Conservation (phyloP, 2,888 invertebrate species). For the Drosophila flavopinicola region DNA sequence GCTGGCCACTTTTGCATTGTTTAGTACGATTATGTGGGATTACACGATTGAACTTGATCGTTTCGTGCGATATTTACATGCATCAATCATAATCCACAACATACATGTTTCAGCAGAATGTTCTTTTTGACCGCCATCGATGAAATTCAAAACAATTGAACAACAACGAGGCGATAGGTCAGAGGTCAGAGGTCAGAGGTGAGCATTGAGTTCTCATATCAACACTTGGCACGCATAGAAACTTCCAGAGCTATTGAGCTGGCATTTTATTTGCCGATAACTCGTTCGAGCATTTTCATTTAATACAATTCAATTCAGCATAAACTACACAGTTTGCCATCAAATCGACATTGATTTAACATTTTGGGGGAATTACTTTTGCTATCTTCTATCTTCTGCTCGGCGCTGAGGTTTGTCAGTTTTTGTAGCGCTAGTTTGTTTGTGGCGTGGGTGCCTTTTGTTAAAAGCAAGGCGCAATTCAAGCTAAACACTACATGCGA, state of each 20-base stretch:
- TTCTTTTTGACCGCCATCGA: constrained; percentile 32
- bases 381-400: constrained; percentile 26
- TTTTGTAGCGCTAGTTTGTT: constrained; percentile 18
- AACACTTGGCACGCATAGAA: constrained; percentile 46
- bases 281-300: not conserved
- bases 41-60: constrained; percentile 31
- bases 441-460: constrained; percentile 38
- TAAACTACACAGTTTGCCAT: constrained; percentile 30
- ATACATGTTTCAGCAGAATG: constrained; percentile 39
- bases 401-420: constrained; percentile 24
- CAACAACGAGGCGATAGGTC: constrained; percentile 37
- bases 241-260: constrained; percentile 5
- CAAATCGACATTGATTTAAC: constrained; percentile 30
- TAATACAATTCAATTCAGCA: constrained; percentile 17
- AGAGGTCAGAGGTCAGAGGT: constrained; percentile 59
- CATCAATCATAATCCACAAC: constrained; percentile 7
- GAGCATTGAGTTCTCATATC: constrained; percentile 51
- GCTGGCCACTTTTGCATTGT: constrained; percentile 5
- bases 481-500: constrained; percentile 37
- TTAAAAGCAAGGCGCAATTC: constrained; percentile 63
- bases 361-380: constrained; percentile 28
- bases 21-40: constrained; percentile 13
- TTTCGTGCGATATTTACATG: constrained; percentile 25
- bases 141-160: constrained; percentile 32
- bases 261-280: constrained; percentile 3